Percentiles rank a stretch among this genome's conserved stretches.
These are phyloP conservation scores for Alexandromys fortis DNA, from an alignment of 2,113 vertebrate genomes.

Conservation along the genomic window DNA sequence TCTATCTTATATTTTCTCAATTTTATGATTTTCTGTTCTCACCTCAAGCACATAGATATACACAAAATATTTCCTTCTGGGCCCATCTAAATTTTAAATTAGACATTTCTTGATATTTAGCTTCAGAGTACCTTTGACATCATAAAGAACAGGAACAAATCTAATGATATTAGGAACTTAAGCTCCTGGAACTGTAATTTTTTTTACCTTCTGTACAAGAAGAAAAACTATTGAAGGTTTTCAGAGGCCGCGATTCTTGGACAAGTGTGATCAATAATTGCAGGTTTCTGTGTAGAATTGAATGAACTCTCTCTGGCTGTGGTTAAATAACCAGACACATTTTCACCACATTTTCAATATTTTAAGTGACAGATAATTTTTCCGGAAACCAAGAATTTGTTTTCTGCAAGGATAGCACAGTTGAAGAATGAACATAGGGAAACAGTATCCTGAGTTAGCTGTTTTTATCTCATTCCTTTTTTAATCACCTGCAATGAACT, in stretches of 20 bases:
- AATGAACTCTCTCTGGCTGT: not conserved
- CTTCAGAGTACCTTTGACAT: not conserved
- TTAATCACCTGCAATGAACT: not conserved
- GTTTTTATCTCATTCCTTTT: not conserved
- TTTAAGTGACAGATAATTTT: not conserved
- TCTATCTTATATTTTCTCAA: not conserved
- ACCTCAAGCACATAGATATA: not conserved
- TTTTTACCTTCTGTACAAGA: not conserved
- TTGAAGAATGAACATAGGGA: not conserved
- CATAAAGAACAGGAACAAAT: not conserved
- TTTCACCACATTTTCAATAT: not conserved
- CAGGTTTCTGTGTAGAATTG: not conserved
- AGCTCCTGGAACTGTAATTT: not conserved
- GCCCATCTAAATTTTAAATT: not conserved
- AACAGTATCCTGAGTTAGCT: not conserved
- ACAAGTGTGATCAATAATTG: not conserved
- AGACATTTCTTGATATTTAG: not conserved
- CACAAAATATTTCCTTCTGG: not conserved
- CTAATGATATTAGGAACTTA: not conserved
- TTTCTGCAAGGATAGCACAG: not conserved
- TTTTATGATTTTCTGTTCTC: slow-evolving; percentile 17
- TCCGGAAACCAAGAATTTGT: not conserved
- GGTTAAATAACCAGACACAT: not conserved
- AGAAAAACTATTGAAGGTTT: not conserved
- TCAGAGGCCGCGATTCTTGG: not conserved